These are phyloP conservation scores for Cheirogaleus medius DNA, from an alignment of 2,113 vertebrate genomes.

Conservation along the genomic window DNA sequence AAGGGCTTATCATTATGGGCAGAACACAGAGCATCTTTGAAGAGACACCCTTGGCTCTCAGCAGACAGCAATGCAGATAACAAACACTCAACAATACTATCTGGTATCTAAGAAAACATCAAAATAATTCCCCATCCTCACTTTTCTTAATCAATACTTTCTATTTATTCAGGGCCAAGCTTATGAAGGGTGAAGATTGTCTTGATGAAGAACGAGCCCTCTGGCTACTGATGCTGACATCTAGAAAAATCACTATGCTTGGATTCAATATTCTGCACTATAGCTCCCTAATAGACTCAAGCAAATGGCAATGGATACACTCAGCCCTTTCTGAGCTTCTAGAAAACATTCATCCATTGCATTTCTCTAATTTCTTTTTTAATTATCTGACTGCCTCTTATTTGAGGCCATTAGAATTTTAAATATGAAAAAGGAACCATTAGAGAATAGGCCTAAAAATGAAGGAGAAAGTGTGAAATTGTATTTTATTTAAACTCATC, in stretches of 20 bases:
- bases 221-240: background rate
- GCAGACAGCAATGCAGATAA: background rate
- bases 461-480: background rate
- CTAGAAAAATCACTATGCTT: background rate
- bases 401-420: conserved; percentile 19
- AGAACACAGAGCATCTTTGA: background rate
- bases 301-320: background rate
- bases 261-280: background rate
- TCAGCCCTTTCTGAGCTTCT: background rate
- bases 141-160: conserved; percentile 53
- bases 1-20: background rate
- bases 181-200: conserved; percentile 27
- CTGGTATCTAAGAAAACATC: conserved; percentile 26
- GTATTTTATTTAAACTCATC: background rate
- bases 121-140: background rate
- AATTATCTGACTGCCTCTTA: background rate
- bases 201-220: conserved; percentile 37
- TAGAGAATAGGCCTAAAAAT: background rate
- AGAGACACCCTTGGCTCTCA: background rate
- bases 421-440: conserved; percentile 14
- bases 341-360: background rate
- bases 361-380: conserved; percentile 40
- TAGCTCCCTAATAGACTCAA: background rate
- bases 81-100: background rate
- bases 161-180: conserved; percentile 18